Conservation (phyloP, 2,797 vertebrate species). For the Streptopelia turtur region DNA sequence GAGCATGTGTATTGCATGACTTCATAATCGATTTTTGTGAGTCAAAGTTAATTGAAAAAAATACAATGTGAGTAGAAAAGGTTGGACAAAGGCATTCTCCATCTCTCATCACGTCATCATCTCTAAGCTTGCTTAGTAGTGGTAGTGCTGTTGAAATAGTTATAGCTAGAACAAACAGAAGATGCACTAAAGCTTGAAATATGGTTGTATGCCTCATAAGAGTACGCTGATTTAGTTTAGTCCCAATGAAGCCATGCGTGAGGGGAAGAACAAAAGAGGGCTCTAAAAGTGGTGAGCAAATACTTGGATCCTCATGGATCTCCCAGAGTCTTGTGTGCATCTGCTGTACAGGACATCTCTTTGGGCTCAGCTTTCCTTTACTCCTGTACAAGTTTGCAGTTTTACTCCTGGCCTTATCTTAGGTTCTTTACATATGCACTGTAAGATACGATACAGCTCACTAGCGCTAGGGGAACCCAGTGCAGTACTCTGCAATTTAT, state of each 20-base stretch:
- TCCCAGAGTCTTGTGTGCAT: rapidly evolving
- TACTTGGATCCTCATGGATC: neutral
- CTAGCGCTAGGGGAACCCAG: neutral
- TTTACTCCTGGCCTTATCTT: neutral
- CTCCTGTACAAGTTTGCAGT: neutral
- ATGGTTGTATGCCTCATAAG: neutral
- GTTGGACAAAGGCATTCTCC: neutral
- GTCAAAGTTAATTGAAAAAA: neutral
- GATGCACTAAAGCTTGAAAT: neutral
- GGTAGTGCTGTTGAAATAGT: neutral
- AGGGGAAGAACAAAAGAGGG: neutral
- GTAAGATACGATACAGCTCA: neutral
- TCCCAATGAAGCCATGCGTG: neutral
- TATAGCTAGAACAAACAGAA: neutral
- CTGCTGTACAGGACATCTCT: rapidly evolving
- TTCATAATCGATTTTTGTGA: neutral
- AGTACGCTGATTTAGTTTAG: rapidly evolving
- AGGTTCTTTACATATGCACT: neutral
- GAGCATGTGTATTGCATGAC: neutral
- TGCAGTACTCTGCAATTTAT: neutral
- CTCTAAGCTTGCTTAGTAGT: neutral
- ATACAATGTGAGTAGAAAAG: neutral
- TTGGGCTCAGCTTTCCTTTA: neutral
- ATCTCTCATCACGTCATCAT: neutral
- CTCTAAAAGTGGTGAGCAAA: neutral